Evolutionary conservation across 2,888 invertebrate species (phyloP), one percentile per base, ranked within the genome.

Genomic region (Tenthredo amoena): DNA sequence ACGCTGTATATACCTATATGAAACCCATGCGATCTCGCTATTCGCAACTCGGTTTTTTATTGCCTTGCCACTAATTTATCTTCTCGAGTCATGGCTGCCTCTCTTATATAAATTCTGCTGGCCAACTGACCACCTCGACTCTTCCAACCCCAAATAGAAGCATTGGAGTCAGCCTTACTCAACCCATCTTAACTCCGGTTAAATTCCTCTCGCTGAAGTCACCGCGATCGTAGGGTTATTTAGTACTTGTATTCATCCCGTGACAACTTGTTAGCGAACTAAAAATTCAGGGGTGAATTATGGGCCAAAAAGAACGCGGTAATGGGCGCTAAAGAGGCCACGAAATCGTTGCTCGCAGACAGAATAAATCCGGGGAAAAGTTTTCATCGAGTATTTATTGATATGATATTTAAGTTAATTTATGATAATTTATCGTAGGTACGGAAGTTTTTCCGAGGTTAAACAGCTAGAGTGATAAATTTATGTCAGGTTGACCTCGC

Each of bases 91-190:
- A 87, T 85, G 87, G 86, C 86, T 84, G 87, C 89, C 87, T 87
- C 89, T 90, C 89, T 88, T 90, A 91, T 89, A 91, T 91, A 91
- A 91, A 91, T 91, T 89, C 89, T 88, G 86, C 89, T 88, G 89
- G 89, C 89, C 90, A 87, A 87, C 89, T 88, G 89, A 86, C 87
- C 88, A 86, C 86, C 86, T 87, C 85, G 65, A 68, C 15, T 83
- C 34, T 31, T 71, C 31, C 68, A 40, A 71, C n/a, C 83, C 47
- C 21, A 68, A 83, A 83, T 26, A 65, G 47, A 71, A 47, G 31
- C 68, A 71, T 83, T 47, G 68, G 62, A 68, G 62, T 50, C 31
- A 26, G 68, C 83, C 83, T 71, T n/a, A 43, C 47, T 47, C 85
- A 43, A 58, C 55, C 85, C 77, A 81, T 82, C 85, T 55, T 82